Evolutionary conservation across 2,113 vertebrate genomes (phyloP).

Genomic region (Alosa alosa): DNA sequence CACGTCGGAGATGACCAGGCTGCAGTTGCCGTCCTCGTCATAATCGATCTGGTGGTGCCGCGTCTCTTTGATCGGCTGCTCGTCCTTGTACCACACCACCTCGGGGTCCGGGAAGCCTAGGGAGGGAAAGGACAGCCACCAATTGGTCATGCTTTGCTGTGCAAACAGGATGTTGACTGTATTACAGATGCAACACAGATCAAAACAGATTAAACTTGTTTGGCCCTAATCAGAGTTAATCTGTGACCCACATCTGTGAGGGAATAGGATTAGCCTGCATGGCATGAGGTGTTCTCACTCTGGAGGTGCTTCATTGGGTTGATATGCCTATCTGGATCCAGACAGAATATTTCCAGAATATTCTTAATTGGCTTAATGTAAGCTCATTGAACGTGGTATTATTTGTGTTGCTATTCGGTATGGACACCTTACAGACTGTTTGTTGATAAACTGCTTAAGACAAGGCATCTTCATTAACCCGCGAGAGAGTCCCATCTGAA

Average conservation of each 20-base stretch:
- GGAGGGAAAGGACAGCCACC: background rate
- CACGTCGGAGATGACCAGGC: conserved; percentile 93
- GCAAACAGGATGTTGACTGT: background rate
- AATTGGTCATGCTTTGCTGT: background rate
- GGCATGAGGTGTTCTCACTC: background rate
- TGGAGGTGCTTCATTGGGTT: background rate
- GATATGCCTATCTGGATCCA: background rate
- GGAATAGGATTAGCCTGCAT: background rate
- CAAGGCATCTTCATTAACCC: background rate
- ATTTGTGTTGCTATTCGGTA: background rate
- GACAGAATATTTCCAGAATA: background rate
- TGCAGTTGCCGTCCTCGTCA: conserved; percentile 97
- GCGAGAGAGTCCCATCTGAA: background rate
- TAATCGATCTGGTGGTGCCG: conserved; percentile 99
- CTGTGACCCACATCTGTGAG: conserved; percentile 27
- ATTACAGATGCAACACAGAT: conserved; percentile 1
- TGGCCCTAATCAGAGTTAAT: conserved; percentile 6
- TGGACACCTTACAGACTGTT: background rate
- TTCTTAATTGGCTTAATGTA: background rate
- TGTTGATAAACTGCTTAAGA: background rate
- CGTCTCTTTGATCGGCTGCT: conserved; percentile 95
- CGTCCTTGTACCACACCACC: conserved; percentile 98
- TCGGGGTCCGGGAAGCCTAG: conserved; percentile 94
- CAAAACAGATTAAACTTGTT: conserved; percentile 14
- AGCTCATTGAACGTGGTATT: background rate